Evolutionary conservation across 37 sponge, comb jelly and placozoan genomes (phyloP), one percentile per base, ranked within the genome.

Genomic region (Eunapius fragilis): DNA sequence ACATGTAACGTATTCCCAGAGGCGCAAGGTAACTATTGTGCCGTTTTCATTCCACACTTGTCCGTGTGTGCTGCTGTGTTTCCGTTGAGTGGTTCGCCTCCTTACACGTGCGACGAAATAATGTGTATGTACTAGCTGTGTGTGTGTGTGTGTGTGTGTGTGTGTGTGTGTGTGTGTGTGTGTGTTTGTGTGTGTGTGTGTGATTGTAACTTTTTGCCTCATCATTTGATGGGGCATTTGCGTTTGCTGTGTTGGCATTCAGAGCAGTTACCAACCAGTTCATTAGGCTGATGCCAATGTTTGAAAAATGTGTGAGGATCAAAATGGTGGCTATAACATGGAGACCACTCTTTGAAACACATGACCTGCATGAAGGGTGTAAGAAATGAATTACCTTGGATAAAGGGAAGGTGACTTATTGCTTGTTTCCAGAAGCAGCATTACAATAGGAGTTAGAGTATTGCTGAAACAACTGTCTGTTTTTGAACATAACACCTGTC

Each of bases 11-110:
- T 67, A 12, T 17, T 88, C 25, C 32, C 45, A 26, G 78, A 72
- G 45, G 19, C 32, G 17, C 67, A 77, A 37, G 84, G 84, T 83
- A n/a, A 50, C 67, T 31, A n/a, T n/a, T n/a, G n/a, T n/a, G n/a
- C n/a, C n/a, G n/a, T n/a, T n/a, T n/a, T n/a, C n/a, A 45, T 45
- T 4, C 47, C 47, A 9, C 9, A 45, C 47, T 11, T 45, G 47
- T 45, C 4, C 47, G 47, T 45, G 9, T 9, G 47, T 45, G 47
- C 9, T 9, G 47, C 47, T 11, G 9, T 9, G 4, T 9, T 45
- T 4, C 47, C 7, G 47, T 11, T 45, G 47, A 9, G 47, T 4
- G 47, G 4, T 45, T 9, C 7, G 47, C 47, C 17, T 58, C 58
- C 22, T 58, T 58, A 58, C 58, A 17, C 58, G 14, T 19, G 58